phyloP scores from a whole-genome alignment of 2,113 vertebrate species.

The Vidua chalybeata region DNA sequence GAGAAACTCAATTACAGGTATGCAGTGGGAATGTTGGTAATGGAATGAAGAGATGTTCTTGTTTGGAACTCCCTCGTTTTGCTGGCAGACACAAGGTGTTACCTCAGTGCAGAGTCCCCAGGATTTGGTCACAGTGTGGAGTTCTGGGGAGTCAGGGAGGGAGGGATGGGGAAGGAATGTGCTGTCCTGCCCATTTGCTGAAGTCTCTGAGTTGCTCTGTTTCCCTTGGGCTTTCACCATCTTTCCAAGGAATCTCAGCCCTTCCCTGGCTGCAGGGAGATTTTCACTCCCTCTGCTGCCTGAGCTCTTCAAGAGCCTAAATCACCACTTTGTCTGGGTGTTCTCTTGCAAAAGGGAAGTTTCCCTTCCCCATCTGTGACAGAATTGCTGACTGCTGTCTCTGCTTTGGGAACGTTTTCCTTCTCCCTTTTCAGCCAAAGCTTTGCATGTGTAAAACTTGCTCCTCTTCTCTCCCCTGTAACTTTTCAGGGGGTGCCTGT shows the following conservation, averaged over 20 bases:
- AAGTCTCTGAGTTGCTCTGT: background rate
- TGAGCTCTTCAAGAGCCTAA: background rate
- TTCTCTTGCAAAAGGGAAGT: background rate
- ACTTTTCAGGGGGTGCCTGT: background rate
- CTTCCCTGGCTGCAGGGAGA: background rate
- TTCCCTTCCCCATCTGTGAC: background rate
- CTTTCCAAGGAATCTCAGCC: background rate
- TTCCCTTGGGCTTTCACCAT: background rate
- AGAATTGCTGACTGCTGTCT: background rate
- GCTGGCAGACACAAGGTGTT: slow-evolving; percentile 24
- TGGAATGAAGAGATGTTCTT: slow-evolving; percentile 64
- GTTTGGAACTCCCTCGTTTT: slow-evolving; percentile 63
- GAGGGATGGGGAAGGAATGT: background rate
- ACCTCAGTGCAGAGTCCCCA: background rate
- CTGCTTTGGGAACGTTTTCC: background rate
- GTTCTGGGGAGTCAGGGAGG: background rate
- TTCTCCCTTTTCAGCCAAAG: background rate
- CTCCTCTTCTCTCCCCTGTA: background rate
- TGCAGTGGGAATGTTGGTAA: slow-evolving; percentile 75
- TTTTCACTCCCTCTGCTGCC: background rate
- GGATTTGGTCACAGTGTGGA: background rate
- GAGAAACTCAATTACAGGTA: slow-evolving; percentile 79
- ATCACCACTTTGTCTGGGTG: background rate
- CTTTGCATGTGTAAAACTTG: background rate
- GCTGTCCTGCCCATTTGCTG: background rate